A percentile compares a stretch with the other conserved stretches of the same genome.
Conservation (phyloP, 1,140 invertebrate species). For the Panagrolaimus sp. region DNA sequence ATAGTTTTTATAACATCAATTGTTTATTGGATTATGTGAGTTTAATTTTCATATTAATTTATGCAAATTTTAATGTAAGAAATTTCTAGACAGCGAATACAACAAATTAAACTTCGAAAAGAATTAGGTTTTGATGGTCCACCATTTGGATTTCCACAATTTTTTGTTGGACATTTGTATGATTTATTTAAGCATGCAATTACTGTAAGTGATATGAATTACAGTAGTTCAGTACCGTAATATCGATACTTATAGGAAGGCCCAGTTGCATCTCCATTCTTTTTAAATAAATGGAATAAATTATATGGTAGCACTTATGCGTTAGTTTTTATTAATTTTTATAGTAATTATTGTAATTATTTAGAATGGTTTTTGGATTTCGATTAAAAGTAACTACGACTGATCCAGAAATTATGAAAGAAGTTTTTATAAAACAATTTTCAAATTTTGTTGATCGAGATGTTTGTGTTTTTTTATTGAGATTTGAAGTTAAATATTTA, state of each 20-base stretch:
- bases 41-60: too few species aligned
- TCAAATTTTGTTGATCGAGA: conserved; percentile 60
- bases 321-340: neutral
- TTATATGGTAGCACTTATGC: too few species aligned
- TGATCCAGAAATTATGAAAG: conserved; percentile 56
- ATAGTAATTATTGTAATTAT: neutral
- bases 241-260: too few species aligned
- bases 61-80: too few species aligned
- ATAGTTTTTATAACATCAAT: too few species aligned
- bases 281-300: too few species aligned
- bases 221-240: too few species aligned
- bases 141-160: conserved; percentile 1
- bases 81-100: too few species aligned
- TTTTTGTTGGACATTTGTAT: conserved; percentile 10
- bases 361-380: neutral
- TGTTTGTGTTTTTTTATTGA: conserved; percentile 38
- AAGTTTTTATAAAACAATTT: conserved; percentile 61
- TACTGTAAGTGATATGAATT: neutral
- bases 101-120: neutral
- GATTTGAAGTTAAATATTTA: neutral
- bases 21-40: too few species aligned
- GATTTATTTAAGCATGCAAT: conserved; percentile 7
- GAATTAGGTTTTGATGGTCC: neutral
- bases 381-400: conserved; percentile 50
- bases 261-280: too few species aligned